Evolutionary conservation across 2,888 invertebrate genomes (phyloP), one percentile per base, ranked within the genome.

Genomic region (Allygus modestus): DNA sequence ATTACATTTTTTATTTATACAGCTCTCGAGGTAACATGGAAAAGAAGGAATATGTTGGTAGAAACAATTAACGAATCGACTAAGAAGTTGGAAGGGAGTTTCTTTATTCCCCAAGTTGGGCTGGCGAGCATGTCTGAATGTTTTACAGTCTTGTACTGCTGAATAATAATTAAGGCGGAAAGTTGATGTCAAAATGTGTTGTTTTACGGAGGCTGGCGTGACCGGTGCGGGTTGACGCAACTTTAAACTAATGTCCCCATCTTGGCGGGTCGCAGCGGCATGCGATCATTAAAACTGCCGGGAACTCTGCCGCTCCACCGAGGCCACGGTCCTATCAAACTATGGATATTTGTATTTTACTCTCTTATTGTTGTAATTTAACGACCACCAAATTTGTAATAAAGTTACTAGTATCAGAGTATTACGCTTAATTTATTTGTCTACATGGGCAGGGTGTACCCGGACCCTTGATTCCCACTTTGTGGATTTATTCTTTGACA

Each of bases 161-260:
- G 33, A 33, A 69, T 69, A 69, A 69, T 69, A 69, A 69, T 69
- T 69, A 69, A 69, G 69, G 69, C 69, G 12, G 69, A 69, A 69
- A 69, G 69, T 69, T 69, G 69, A 69, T 69, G 69, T 69, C 69
- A 69, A 69, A 58, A 69, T 69, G 69, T 69, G 69, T 69, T 69
- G 69, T 69, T 69, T 69, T 31, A 33, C 31, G 33, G 31, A 15
- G 69, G 33, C 31, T 69, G 31, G 33, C 69, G 69, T 69, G 69
- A 69, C 31, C 33, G 9, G 15, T 7, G 69, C n/a, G 31, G 33
- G 69, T 69, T 58, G 58, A 58, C 58, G 58, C 58, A 58, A 58
- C 58, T 20, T 23, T 69, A 69, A 69, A 69, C 69, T 33, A 69
- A 69, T 69, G 69, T 69, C 69, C 31, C 69, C 33, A 31, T n/a